phyloP scores from a whole-genome alignment of 2,113 vertebrate genomes.

The Xenopus laevis region DNA sequence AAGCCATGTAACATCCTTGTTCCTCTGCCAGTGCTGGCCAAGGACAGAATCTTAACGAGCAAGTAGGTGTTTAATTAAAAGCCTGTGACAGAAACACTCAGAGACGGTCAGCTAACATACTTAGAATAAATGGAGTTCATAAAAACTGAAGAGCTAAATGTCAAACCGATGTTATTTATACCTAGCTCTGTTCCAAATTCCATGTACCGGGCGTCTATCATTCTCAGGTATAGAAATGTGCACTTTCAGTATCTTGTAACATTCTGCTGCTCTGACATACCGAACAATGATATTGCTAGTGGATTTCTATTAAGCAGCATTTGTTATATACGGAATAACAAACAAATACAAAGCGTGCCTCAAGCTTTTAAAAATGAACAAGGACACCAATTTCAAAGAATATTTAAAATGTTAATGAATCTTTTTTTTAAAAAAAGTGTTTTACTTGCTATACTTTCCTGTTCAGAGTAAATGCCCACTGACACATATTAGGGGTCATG shows the following conservation, averaged over 20 bases:
- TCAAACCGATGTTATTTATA: conserved; percentile 47
- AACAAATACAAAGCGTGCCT: conserved; percentile 21
- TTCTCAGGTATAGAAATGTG: conserved; percentile 42
- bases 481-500: too few species aligned
- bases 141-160: conserved; percentile 48
- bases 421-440: too few species aligned
- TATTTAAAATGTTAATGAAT: background rate
- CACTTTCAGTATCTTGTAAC: conserved; percentile 43
- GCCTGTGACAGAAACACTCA: conserved; percentile 43
- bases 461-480: too few species aligned
- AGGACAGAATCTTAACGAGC: conserved; percentile 46
- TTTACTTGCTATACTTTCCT: too few species aligned
- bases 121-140: conserved; percentile 45
- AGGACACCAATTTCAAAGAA: background rate
- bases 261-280: conserved; percentile 28
- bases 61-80: conserved; percentile 51
- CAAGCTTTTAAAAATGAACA: conserved; percentile 4
- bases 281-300: background rate
- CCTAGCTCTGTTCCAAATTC: conserved; percentile 45
- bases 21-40: conserved; percentile 9
- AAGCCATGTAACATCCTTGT: conserved; percentile 36
- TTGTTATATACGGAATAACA: conserved; percentile 21
- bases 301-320: conserved; percentile 12
- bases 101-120: conserved; percentile 47
- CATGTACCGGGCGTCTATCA: conserved; percentile 50